phyloP scores from a whole-genome alignment of 2,797 vertebrate genomes.

The Pangasius krempfi region DNA sequence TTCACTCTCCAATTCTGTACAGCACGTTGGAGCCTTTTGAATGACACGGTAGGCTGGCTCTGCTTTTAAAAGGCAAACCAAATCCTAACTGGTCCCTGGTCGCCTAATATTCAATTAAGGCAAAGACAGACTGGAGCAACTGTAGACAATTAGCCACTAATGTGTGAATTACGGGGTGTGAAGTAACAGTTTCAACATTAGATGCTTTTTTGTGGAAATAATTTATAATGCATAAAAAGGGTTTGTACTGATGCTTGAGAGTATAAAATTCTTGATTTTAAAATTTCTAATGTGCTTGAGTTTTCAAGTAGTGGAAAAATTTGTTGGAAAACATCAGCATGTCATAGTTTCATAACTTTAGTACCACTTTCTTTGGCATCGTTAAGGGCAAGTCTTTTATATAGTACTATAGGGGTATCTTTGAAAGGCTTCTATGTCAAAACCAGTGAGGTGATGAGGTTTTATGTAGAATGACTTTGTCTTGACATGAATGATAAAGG shows the following conservation, averaged over 20 bases:
- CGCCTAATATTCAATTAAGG: slow-evolving; percentile 36
- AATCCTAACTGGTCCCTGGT: slow-evolving; percentile 27
- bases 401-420: not conserved
- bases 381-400: not conserved
- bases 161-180: slow-evolving; percentile 26
- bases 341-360: not conserved
- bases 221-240: not conserved
- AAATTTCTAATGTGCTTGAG: not conserved
- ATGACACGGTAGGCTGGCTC: slow-evolving; percentile 11
- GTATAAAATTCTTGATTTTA: not conserved
- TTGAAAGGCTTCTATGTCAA: not conserved
- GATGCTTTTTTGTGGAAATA: not conserved
- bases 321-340: not conserved
- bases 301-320: not conserved
- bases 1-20: not conserved
- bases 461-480: not conserved
- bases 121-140: slow-evolving; percentile 31
- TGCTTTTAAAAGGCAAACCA: slow-evolving; percentile 31
- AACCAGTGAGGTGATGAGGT: not conserved
- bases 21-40: slow-evolving; percentile 30
- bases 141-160: slow-evolving; percentile 33
- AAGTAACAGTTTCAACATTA: not conserved
- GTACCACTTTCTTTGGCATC: not conserved
- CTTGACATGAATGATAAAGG: not conserved
- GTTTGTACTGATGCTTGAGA: not conserved